Evolutionary conservation across 2,888 invertebrate genomes (phyloP).

Genomic region (Thymelicus lineola): DNA sequence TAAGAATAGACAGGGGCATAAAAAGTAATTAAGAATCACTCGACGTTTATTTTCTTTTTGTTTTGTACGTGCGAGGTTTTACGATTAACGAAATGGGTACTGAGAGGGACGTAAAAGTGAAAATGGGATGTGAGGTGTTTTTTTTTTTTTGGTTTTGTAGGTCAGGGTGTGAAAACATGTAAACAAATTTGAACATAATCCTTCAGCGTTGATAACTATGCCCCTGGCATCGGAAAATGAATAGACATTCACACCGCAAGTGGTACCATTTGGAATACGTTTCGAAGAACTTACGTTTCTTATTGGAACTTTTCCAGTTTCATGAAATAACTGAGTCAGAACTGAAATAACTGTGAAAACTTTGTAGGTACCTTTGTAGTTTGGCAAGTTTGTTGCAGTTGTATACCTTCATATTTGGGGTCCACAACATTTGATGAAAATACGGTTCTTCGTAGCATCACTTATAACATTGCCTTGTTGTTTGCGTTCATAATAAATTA

Average conservation of each 20-base stretch:
- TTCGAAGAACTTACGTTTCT: constrained; percentile 11
- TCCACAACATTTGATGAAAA: too few relatives aligned
- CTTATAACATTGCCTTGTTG: too few relatives aligned
- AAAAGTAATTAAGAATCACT: constrained; percentile 34
- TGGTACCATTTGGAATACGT: constrained; percentile 26
- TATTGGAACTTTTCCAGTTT: constrained; percentile 32
- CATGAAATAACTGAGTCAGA: constrained; percentile 25
- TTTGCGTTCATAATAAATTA: too few relatives aligned
- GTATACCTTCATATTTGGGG: too few relatives aligned
- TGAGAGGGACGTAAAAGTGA: neutral
- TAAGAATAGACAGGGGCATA: constrained; percentile 28
- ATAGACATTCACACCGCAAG: constrained; percentile 26
- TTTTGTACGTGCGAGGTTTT: constrained; percentile 3
- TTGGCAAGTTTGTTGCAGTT: neutral
- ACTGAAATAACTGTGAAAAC: neutral
- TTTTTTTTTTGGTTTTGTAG: neutral
- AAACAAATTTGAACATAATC: neutral
- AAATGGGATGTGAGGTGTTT: neutral
- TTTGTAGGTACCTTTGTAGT: constrained; percentile 10
- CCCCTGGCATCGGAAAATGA: constrained; percentile 29
- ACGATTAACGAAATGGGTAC: neutral
- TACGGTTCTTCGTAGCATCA: too few relatives aligned
- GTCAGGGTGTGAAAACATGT: neutral
- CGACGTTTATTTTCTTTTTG: constrained; percentile 29
- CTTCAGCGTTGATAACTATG: neutral